A percentile compares a stretch with the other conserved stretches of the same genome.
Conservation (phyloP, 2,113 vertebrate species). For the Meleagris gallopavo region DNA sequence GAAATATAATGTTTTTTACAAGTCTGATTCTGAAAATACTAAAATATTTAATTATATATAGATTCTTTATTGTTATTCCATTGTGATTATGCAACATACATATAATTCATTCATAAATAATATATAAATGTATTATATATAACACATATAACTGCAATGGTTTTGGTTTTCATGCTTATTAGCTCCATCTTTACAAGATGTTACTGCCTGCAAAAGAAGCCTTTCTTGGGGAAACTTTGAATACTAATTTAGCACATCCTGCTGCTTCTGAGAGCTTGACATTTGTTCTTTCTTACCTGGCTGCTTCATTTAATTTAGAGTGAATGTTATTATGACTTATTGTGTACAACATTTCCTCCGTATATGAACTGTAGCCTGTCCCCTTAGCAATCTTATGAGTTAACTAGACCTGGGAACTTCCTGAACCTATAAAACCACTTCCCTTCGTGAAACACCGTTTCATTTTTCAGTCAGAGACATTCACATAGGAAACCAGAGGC, state of each 20-base stretch:
- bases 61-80: background rate
- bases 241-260: background rate
- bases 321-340: background rate
- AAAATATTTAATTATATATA: background rate
- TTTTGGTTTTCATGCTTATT: background rate
- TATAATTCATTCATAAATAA: accelerated
- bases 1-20: background rate
- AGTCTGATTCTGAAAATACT: background rate
- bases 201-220: background rate
- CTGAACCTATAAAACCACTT: background rate
- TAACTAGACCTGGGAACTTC: background rate
- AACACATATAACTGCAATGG: background rate
- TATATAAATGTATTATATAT: background rate
- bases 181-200: background rate
- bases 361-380: background rate
- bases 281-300: background rate
- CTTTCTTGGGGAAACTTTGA: background rate
- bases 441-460: background rate
- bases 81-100: background rate
- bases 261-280: background rate
- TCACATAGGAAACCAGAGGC: background rate
- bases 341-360: background rate
- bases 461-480: background rate
- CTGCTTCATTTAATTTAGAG: background rate
- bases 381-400: background rate